These are phyloP conservation scores for Trypoxylon attenuatum DNA, from an alignment of 2,888 invertebrate species.

Conservation along the genomic window DNA sequence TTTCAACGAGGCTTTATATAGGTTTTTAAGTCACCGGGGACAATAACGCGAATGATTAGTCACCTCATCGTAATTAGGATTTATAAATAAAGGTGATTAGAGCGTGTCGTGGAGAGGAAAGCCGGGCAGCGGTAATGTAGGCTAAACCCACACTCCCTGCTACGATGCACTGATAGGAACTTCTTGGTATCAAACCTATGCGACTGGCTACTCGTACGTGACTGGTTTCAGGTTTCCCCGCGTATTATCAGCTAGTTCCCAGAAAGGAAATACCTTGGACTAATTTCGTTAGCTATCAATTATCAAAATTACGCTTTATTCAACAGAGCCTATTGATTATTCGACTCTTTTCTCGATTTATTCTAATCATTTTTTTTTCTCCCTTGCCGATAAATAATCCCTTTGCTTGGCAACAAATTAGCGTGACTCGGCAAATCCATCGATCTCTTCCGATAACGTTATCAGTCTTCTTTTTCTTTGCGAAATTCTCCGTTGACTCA, in stretches of 20 bases:
- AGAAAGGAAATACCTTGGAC: slow-evolving; percentile 46
- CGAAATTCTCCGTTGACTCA: too few species aligned
- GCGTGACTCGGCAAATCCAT: slow-evolving; percentile 49
- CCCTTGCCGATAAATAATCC: neutral
- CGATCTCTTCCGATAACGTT: slow-evolving; percentile 18
- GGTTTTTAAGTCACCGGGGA: too few species aligned
- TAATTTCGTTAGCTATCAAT: too few species aligned
- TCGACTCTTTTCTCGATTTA: neutral
- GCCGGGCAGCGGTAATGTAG: neutral
- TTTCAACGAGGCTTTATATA: too few species aligned
- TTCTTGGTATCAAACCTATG: slow-evolving; percentile 55
- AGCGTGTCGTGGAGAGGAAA: too few species aligned
- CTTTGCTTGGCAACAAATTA: slow-evolving; percentile 24
- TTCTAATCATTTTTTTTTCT: neutral
- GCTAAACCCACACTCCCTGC: slow-evolving; percentile 4
- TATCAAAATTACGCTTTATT: neutral
- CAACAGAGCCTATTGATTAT: neutral
- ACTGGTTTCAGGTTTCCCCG: slow-evolving; percentile 52
- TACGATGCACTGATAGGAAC: slow-evolving; percentile 44
- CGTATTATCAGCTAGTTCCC: slow-evolving; percentile 40
- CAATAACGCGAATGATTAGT: too few species aligned
- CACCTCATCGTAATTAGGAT: too few species aligned
- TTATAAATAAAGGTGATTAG: too few species aligned
- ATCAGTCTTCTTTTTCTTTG: slow-evolving; percentile 23
- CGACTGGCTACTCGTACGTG: slow-evolving; percentile 51